Conservation (phyloP, 2,113 vertebrate species). For the Harpagus bidentatus region DNA sequence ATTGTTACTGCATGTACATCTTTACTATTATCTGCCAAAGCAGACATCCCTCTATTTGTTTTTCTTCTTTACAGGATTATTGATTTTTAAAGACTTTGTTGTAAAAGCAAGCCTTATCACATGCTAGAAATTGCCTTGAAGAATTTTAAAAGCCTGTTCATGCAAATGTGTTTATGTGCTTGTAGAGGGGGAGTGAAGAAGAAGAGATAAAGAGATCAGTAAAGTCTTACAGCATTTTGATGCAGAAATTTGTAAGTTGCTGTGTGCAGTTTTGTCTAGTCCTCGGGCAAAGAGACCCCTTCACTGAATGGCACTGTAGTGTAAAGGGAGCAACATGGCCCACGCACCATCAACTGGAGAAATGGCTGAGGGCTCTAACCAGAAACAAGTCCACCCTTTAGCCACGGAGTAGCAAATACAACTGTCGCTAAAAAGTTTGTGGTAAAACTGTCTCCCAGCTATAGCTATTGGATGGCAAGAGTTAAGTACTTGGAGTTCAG, state of each 20-base stretch:
- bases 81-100: neutral
- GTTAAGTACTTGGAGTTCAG: neutral
- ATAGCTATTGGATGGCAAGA: neutral
- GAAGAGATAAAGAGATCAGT: neutral
- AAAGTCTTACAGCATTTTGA: neutral
- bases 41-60: neutral
- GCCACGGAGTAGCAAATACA: neutral
- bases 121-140: neutral
- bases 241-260: neutral
- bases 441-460: neutral
- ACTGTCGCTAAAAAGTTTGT: neutral
- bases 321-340: accelerated
- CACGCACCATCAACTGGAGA: neutral
- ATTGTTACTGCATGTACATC: neutral
- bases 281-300: neutral
- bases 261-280: neutral
- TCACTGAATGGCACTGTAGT: accelerated
- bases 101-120: neutral
- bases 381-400: neutral
- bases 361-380: neutral
- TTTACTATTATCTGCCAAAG: neutral
- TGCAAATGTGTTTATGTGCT: neutral
- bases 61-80: neutral
- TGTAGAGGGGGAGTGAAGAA: neutral
- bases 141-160: conserved; percentile 12